These are phyloP conservation scores for Protobothrops mucrosquamatus DNA, from an alignment of 2,113 vertebrate species.

Conservation along the genomic window DNA sequence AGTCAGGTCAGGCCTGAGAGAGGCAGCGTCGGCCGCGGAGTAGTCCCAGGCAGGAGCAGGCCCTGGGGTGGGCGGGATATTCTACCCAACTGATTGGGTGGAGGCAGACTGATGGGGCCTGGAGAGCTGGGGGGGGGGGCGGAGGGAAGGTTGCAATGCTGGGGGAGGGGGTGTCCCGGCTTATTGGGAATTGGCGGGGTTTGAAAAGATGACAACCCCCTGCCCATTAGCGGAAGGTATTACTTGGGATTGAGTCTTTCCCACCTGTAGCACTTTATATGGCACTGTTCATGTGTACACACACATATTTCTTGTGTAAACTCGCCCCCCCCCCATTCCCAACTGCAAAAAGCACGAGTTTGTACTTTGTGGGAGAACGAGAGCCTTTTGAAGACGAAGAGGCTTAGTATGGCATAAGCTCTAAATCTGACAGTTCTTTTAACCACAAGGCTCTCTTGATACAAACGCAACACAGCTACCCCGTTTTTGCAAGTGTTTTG, in stretches of 20 bases:
- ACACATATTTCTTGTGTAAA: neutral
- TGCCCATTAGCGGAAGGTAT: neutral
- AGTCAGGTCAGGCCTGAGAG: conserved; percentile 50
- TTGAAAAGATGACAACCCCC: neutral
- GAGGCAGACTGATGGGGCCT: neutral
- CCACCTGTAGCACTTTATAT: neutral
- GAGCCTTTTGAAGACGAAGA: neutral
- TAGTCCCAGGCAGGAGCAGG: neutral
- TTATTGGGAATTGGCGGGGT: neutral
- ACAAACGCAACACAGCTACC: neutral
- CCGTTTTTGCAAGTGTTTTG: neutral
- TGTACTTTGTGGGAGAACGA: neutral
- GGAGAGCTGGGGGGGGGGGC: neutral
- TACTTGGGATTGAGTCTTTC: neutral
- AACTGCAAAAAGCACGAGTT: neutral
- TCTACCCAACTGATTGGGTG: neutral
- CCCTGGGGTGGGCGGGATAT: neutral
- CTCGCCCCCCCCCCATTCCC: neutral
- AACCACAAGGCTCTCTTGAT: neutral
- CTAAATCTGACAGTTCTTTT: neutral
- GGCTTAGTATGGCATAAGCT: neutral
- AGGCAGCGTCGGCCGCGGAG: neutral
- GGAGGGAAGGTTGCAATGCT: neutral
- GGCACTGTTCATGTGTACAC: neutral
- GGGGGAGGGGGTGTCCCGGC: too few species aligned